These are phyloP conservation scores for Achatina immaculata DNA, from an alignment of 1,140 invertebrate species.

Conservation along the genomic window DNA sequence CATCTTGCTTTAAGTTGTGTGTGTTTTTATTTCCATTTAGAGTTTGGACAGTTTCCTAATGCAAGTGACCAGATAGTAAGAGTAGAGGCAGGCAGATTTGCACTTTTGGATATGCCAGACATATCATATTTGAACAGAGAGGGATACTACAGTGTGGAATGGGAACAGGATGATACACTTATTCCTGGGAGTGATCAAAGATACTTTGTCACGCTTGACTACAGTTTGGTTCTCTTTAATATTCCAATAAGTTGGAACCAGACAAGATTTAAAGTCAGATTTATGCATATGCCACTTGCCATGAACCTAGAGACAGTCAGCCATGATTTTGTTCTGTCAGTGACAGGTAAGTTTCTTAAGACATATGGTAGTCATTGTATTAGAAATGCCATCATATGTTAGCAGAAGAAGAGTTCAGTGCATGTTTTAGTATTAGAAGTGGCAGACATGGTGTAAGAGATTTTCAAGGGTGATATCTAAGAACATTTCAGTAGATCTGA, in stretches of 20 bases:
- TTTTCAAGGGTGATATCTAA: too few relatives aligned
- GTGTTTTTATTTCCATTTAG: background rate
- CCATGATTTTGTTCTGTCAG: background rate
- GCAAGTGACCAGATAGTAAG: background rate
- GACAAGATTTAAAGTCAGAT: background rate
- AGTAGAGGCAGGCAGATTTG: constrained; percentile 7
- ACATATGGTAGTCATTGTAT: too few relatives aligned
- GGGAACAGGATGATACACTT: constrained; percentile 1
- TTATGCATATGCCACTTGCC: background rate
- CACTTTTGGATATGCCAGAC: background rate
- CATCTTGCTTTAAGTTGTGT: too few relatives aligned
- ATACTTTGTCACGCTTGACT: background rate
- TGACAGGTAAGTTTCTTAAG: constrained; percentile 22
- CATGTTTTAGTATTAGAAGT: too few relatives aligned
- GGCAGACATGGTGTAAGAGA: too few relatives aligned
- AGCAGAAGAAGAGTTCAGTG: too few relatives aligned
- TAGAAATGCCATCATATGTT: too few relatives aligned
- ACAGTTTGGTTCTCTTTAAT: constrained; percentile 10
- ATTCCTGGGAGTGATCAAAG: background rate
- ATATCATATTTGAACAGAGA: constrained; percentile 6
- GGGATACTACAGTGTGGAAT: background rate
- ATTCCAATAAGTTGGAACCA: background rate
- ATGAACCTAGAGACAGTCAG: background rate
- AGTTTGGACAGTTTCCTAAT: background rate
- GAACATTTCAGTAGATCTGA: too few relatives aligned